Base-by-base conservation (phyloP, 2,113 vertebrate genomes). In the Hyperopisus bebe region DNA sequence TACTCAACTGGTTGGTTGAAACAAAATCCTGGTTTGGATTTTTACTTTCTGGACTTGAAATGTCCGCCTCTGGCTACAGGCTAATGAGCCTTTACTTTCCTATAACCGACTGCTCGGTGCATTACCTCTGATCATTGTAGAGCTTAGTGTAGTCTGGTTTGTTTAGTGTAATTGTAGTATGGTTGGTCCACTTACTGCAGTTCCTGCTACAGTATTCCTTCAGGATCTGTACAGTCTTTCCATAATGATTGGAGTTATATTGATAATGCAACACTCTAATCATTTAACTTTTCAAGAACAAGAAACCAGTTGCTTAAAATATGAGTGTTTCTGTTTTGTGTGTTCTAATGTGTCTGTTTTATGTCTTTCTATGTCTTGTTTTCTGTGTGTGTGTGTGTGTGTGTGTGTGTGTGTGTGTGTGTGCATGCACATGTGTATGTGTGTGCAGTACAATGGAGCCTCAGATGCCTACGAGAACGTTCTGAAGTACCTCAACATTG, bases 401-500 rank as follows among this genome's bases (percentile, higher is more conserved):
- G 50, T 51, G 27, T 80, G n/a, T 91, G 50, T 91, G 89, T 89
- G 88, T 92, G 90, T 93, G 53, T 55, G 53, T 53, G 50, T 53
- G 15, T 53, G 50, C n/a, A n/a, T n/a, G n/a, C n/a, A n/a, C n/a
- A n/a, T 19, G 19, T 80, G n/a, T 91, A n/a, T 91, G 89, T 89
- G 83, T 92, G 90, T 93, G 42, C 89, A 96, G 95, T 96, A 96
- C 88, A 94, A 96, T 9, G 96, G 94, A 92, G 96, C 96, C 9
- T 96, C 97, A 55, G 31, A 88, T 0, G 94, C 96, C 77, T 99
- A 98, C 48, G 97, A 99, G 91, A 92, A 93, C 3, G 97, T 98
- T 1, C 95, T 99, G 91, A 96, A 93, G 91, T 97, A 97, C 90
- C 97, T 99, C 95, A 99, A 99, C 96, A 98, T 99, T 3, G 97